phyloP scores from a whole-genome alignment of 92 coral and sea anemone species.

The Paramuricea clavata region DNA sequence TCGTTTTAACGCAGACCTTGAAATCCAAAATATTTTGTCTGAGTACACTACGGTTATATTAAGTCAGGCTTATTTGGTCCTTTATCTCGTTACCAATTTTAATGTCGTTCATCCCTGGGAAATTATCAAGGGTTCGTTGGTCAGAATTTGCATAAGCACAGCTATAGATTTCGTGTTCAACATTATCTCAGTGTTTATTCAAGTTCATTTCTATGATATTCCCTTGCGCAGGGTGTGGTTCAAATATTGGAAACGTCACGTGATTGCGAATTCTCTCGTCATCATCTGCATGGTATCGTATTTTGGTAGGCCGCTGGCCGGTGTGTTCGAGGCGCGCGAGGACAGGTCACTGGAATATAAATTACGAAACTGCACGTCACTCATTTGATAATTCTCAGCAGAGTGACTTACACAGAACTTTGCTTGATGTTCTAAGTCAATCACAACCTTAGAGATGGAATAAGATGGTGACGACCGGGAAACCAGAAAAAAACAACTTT shows the following conservation, averaged over 20 bases:
- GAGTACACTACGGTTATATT: constrained; percentile 28
- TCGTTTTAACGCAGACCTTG: constrained; percentile 83
- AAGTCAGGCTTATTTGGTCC: neutral
- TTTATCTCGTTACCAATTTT: neutral
- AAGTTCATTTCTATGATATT: too few relatives aligned
- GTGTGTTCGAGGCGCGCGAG: constrained; percentile 12
- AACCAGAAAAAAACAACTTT: too few relatives aligned
- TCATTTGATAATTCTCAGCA: neutral
- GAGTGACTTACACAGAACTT: too few relatives aligned
- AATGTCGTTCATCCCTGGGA: neutral
- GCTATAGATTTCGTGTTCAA: constrained; percentile 71
- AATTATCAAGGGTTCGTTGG: constrained; percentile 40
- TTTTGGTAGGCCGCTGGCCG: constrained; percentile 31
- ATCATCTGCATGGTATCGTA: constrained; percentile 46
- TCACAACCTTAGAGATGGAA: too few relatives aligned
- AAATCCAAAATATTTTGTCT: too few relatives aligned
- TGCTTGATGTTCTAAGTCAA: too few relatives aligned
- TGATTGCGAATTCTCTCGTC: constrained; percentile 46
- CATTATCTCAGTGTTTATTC: constrained; percentile 67
- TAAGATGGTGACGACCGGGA: too few relatives aligned
- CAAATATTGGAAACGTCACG: constrained; percentile 66
- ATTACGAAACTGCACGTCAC: neutral
- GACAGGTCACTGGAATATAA: neutral
- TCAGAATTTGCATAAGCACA: constrained; percentile 64
- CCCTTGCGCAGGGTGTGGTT: constrained; percentile 72